A percentile compares a stretch with the other conserved stretches of the same genome.
Conservation (phyloP, 2,113 vertebrate genomes). For the Cichladusa arquata region DNA sequence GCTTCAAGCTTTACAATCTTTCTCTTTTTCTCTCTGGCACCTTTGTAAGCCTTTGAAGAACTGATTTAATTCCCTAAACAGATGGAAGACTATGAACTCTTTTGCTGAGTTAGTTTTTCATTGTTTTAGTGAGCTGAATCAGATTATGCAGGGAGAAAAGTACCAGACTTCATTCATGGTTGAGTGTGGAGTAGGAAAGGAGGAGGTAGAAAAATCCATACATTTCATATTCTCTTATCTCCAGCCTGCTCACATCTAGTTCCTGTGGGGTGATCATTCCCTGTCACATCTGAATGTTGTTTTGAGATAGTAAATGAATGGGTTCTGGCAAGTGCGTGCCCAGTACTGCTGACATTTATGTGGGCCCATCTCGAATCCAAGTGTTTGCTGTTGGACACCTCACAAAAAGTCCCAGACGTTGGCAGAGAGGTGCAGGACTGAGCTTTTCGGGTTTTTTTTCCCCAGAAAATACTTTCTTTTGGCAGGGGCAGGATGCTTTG, state of each 20-base stretch:
- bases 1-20: neutral
- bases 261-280: neutral
- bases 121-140: neutral
- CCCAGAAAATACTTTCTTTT: neutral
- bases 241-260: neutral
- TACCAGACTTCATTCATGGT: neutral
- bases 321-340: neutral
- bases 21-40: neutral
- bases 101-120: neutral
- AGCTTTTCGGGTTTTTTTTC: neutral
- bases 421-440: neutral
- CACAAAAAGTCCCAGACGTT: neutral
- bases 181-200: neutral
- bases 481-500: neutral
- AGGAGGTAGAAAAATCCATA: neutral
- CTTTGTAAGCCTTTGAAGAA: neutral
- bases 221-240: neutral
- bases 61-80: conserved; percentile 3
- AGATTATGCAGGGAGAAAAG: neutral
- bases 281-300: neutral
- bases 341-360: neutral
- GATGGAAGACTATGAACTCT: neutral
- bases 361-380: neutral
- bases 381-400: neutral
- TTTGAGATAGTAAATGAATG: neutral